Evolutionary conservation across 2,888 invertebrate species (phyloP).

Genomic region (Agonopterix alstromeriana): DNA sequence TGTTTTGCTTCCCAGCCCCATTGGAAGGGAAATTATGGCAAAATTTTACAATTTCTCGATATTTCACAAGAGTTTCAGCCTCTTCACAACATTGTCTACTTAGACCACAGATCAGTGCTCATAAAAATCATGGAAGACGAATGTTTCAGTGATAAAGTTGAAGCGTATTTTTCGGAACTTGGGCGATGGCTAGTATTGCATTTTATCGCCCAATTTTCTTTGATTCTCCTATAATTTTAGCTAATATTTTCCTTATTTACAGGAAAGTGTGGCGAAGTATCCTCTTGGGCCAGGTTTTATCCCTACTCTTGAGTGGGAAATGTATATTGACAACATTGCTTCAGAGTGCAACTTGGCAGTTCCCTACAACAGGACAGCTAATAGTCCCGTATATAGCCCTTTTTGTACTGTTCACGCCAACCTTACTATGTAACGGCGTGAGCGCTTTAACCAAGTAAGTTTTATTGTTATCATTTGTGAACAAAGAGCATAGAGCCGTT

Average conservation of each 20-base stretch:
- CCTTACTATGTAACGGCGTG: slow-evolving; percentile 83
- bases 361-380: slow-evolving; percentile 88
- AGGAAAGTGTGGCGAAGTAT: slow-evolving; percentile 86
- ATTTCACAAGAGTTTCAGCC: slow-evolving; percentile 16
- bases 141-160: slow-evolving; percentile 81
- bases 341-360: slow-evolving; percentile 81
- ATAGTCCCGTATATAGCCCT: slow-evolving; percentile 87
- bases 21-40: slow-evolving; percentile 24
- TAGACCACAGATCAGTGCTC: slow-evolving; percentile 11
- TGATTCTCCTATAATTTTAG: slow-evolving; percentile 6
- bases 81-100: slow-evolving; percentile 15
- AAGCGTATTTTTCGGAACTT: slow-evolving; percentile 80
- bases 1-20: slow-evolving; percentile 24
- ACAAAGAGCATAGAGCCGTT: no score
- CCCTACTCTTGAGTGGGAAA: slow-evolving; percentile 85
- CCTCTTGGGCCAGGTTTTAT: slow-evolving; percentile 85
- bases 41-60: slow-evolving; percentile 14
- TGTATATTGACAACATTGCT: slow-evolving; percentile 84
- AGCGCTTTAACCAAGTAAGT: slow-evolving; percentile 80
- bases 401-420: slow-evolving; percentile 85
- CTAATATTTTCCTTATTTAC: slow-evolving; percentile 19
- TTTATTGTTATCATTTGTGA: background rate
- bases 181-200: slow-evolving; percentile 80
- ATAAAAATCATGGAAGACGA: slow-evolving; percentile 48
- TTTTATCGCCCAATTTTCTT: slow-evolving; percentile 11